Base-by-base conservation (phyloP, 2,797 vertebrate species). In the Ceyx erithaca region DNA sequence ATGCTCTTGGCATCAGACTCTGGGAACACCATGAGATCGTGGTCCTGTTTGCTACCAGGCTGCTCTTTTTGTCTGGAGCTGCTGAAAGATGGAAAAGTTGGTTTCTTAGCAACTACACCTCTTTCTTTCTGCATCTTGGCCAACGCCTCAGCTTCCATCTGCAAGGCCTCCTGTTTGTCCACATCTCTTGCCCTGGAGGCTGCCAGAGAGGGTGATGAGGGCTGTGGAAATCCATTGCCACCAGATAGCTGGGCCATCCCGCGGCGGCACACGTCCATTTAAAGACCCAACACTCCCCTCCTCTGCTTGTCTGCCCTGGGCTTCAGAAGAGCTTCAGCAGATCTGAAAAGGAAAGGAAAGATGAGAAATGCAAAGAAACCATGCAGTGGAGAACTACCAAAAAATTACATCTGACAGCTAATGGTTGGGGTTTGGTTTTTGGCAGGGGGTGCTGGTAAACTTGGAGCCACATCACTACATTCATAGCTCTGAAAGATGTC, bases 121-220 rank as follows among this genome's bases (percentile, higher is more conserved):
- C 98, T 99, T 52, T 98, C 99, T 78, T 98, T 98, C 92, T 98
- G 99, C 92, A 99, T 94, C 97, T 98, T 99, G 69, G 99, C 99
- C 96, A 99, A 97, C 18, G 99, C 99, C 61, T 99, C 99, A 73
- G 98, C 98, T 97, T 99, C 99, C 99, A 99, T 99, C 72, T 98
- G 99, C 85, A 99, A 97, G 31, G 99, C 99, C 96, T 99, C 99
- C 97, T 99, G 99, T 97, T 99, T 99, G 94, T 98, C 99, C 97
- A 99, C 98, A 93, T 98, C 98, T 98, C 98, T 99, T 72, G 98
- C 93, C 96, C 97, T 97, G 85, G 93, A 10, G 20, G 95, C 90
- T 87, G 96, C 94, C 51, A 97, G 92, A 81, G 96, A 87, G 76
- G 97, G 95, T 37, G 98, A 98, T 68, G 97, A 97, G 80, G 98